phyloP scores from a whole-genome alignment of 2,888 invertebrate species.

The Hyposoter didymator region DNA sequence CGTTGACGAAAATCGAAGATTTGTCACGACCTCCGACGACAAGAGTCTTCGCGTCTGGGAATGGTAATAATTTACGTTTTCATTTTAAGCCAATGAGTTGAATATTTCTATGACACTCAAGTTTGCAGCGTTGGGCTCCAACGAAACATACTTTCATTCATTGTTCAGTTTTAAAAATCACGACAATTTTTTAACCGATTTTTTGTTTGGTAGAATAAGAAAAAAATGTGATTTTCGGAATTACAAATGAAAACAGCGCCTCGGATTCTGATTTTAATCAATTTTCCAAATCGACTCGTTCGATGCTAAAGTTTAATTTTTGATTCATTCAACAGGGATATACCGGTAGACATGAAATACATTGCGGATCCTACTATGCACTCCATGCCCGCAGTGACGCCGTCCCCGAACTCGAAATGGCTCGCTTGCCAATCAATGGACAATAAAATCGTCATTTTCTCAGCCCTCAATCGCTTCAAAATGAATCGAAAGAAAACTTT shows the following conservation, averaged over 20 bases:
- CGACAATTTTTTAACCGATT: no score
- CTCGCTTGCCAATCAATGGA: conserved; percentile 99
- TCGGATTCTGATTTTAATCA: not conserved
- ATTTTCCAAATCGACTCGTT: not conserved
- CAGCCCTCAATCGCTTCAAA: conserved; percentile 98
- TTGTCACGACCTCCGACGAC: conserved; percentile 99
- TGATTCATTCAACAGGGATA: conserved; percentile 86
- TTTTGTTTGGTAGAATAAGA: no score
- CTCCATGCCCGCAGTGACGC: conserved; percentile 98
- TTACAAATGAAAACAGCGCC: no score
- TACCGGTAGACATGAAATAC: conserved; percentile 99
- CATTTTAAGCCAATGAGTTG: not conserved
- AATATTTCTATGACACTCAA: not conserved
- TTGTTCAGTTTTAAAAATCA: no score
- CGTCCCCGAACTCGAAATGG: conserved; percentile 99
- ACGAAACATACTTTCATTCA: no score
- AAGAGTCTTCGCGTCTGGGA: conserved; percentile 99
- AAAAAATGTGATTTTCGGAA: no score
- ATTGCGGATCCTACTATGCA: conserved; percentile 99
- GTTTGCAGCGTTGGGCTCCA: no score
- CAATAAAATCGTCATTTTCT: conserved; percentile 99
- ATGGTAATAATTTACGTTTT: conserved; percentile 87
- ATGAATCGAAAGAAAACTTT: conserved; percentile 99
- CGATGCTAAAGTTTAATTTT: not conserved
- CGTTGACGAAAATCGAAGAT: conserved; percentile 98